Base-by-base conservation (phyloP, 2,888 invertebrate genomes). In the Tetanocera ferruginea region DNA sequence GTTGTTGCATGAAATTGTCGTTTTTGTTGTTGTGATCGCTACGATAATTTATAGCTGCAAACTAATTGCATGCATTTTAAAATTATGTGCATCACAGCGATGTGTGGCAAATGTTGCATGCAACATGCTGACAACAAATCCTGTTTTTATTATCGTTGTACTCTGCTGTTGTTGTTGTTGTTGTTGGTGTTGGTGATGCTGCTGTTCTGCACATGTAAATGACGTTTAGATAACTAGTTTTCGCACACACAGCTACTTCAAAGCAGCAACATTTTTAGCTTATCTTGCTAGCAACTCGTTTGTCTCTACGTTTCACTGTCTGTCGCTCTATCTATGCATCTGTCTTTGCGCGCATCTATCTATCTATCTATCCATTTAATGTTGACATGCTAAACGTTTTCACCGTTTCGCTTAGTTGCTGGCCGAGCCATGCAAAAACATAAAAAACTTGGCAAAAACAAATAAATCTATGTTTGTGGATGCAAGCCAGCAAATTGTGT, bases 311-410 rank as follows among this genome's bases (percentile, higher is more conserved):
- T 67, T 31, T 17, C 31, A 28, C 19, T 31, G 52, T 52, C 69
- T 55, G 55, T 57, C n/a, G 19, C 25, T n/a, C 71, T 19, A 55
- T 71, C 71, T 51, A 5, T 67, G 37, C 49, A 25, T 55, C 37
- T 51, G 49, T 67, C 43, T 49, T 52, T 70, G 28, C 55, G 71
- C 19, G 23, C 64, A 19, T 31, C 71, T 55, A 34, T 34, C 19
- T 19, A 55, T 55, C 55, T 71, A 19, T 31, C 71, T 55, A 34
- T 34, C 19, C 14, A 55, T 55, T 71, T 71, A 34, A n/a, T 55
- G 71, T 23, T 55, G 71, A 71, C 71, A 71, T 71, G 52, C 19
- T 55, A 55, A 71, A 71, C 55, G 71, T 17, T 70, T 49, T 52
- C 28, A 28, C 60, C 43, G 14, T 43, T 43, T 43, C 43, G 43